These are phyloP conservation scores for Heterohyrax brucei DNA, from an alignment of 2,797 vertebrate species.

Conservation along the genomic window DNA sequence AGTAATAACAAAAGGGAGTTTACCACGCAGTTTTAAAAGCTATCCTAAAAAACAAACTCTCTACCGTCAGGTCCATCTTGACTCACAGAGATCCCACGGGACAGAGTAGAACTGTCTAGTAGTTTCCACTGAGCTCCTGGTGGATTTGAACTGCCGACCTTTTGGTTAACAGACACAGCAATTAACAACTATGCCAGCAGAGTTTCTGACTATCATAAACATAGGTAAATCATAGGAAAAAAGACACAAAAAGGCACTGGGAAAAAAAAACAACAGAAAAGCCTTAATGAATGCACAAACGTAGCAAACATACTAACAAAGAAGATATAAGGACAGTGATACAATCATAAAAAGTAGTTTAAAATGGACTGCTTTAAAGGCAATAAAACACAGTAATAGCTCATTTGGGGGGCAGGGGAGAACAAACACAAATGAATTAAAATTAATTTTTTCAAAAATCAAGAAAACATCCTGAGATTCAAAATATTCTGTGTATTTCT, in stretches of 20 bases:
- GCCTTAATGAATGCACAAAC: slow-evolving; percentile 8
- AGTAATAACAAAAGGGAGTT: slow-evolving; percentile 42
- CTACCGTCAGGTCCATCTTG: too few relatives aligned
- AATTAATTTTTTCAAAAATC: slow-evolving; percentile 19
- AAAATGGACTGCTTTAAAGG: slow-evolving; percentile 39
- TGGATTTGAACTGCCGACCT: too few relatives aligned
- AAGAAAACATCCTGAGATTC: slow-evolving; percentile 5
- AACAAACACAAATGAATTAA: slow-evolving; percentile 44
- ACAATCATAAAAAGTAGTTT: slow-evolving; percentile 31
- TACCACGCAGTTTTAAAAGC: slow-evolving; percentile 52
- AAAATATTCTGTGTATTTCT: slow-evolving; percentile 62
- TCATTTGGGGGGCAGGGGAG: slow-evolving; percentile 59
- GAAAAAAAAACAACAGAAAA: neutral
- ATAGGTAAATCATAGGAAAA: slow-evolving; percentile 7
- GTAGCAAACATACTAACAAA: slow-evolving; percentile 1
- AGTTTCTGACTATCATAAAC: neutral
- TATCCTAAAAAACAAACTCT: neutral
- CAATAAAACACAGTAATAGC: slow-evolving; percentile 47
- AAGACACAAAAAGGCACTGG: neutral
- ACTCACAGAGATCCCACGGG: too few relatives aligned
- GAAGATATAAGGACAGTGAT: neutral
- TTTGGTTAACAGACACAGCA: too few relatives aligned
- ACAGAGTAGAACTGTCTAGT: too few relatives aligned
- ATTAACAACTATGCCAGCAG: too few relatives aligned
- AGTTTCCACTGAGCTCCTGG: too few relatives aligned